These are phyloP conservation scores for Notiomystis cincta DNA, from an alignment of 2,113 vertebrate genomes.

Conservation along the genomic window DNA sequence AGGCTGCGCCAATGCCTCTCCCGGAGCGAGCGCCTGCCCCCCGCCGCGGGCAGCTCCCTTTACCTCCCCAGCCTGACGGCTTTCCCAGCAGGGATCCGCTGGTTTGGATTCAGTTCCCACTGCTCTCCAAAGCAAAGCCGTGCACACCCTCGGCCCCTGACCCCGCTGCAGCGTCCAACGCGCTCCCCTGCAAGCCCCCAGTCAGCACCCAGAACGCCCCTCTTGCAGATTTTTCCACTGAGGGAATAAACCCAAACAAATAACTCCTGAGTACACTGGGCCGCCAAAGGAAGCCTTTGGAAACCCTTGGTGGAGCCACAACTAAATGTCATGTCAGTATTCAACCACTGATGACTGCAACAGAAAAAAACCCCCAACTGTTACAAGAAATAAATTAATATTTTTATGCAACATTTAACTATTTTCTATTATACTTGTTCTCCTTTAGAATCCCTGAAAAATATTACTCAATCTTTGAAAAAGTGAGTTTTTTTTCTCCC, in stretches of 20 bases:
- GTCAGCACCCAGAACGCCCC: no score
- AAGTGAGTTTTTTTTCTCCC: rapidly evolving
- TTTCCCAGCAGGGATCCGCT: background rate
- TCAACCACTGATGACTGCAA: background rate
- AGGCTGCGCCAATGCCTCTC: background rate
- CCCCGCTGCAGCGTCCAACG: rapidly evolving
- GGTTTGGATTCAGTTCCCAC: background rate
- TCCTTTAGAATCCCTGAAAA: background rate
- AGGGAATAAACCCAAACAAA: background rate
- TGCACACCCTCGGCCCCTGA: rapidly evolving
- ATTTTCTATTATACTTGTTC: background rate
- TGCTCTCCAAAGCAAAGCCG: background rate
- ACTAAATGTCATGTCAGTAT: background rate
- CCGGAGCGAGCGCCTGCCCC: background rate
- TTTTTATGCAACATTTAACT: background rate
- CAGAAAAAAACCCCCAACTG: background rate
- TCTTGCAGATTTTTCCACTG: no score
- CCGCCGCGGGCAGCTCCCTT: background rate
- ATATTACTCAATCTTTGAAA: background rate
- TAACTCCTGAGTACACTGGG: rapidly evolving
- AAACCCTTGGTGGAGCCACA: background rate
- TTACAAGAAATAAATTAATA: background rate
- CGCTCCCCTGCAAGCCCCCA: background rate
- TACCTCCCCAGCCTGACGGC: background rate
- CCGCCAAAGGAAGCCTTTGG: background rate